A percentile compares a stretch with the other conserved stretches of the same genome.
Evolutionary conservation across 2,888 invertebrate genomes (phyloP).

Genomic region (Cybosia mesomella): DNA sequence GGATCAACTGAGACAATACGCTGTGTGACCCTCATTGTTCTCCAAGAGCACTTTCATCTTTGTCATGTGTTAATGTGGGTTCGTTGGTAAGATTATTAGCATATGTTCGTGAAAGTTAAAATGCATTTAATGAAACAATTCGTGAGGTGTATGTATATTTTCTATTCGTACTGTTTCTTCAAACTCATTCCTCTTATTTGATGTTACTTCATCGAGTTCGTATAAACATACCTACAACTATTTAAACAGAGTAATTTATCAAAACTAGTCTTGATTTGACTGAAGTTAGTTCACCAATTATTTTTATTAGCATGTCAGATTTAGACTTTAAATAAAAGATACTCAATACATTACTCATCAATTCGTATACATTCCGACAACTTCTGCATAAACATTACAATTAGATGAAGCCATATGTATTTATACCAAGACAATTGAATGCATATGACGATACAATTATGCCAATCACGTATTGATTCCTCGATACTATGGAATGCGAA

Average conservation of each 20-base stretch:
- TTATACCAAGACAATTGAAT: slow-evolving; percentile 65
- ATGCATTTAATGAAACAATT: slow-evolving; percentile 20
- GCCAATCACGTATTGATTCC: slow-evolving; percentile 66
- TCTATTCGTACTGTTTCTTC: slow-evolving; percentile 10
- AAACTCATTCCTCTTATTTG: slow-evolving; percentile 12
- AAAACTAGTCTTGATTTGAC: not conserved
- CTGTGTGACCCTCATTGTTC: slow-evolving; percentile 31
- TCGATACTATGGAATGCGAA: slow-evolving; percentile 61
- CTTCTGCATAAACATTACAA: slow-evolving; percentile 50
- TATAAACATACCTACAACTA: not conserved
- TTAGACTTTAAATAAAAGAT: not conserved
- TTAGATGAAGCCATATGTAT: slow-evolving; percentile 61
- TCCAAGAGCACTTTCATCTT: slow-evolving; percentile 34
- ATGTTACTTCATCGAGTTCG: not conserved
- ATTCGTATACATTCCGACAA: slow-evolving; percentile 14
- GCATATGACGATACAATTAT: slow-evolving; percentile 62
- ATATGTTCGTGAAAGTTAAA: slow-evolving; percentile 25
- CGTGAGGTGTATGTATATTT: not conserved
- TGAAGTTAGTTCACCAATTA: not conserved
- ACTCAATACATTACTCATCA: slow-evolving; percentile 12
- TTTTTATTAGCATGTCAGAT: not conserved
- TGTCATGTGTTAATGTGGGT: slow-evolving; percentile 36
- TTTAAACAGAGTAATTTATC: not conserved
- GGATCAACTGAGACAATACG: slow-evolving; percentile 20
- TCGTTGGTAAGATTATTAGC: slow-evolving; percentile 34